Conservation (phyloP, 1,140 invertebrate species). For the Cydia splendana region DNA sequence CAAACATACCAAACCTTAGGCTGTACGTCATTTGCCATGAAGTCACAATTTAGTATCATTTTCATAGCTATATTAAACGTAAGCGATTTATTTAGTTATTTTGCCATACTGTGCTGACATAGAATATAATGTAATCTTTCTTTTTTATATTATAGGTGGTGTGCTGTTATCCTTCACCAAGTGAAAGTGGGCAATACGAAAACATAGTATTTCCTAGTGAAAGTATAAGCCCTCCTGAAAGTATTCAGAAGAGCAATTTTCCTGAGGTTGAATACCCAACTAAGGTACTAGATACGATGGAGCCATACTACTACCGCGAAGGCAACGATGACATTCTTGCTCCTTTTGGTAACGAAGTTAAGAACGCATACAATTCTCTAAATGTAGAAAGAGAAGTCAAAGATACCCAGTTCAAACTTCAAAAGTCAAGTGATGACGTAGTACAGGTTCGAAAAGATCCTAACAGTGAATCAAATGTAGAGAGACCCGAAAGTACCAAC, state of each 20-base stretch:
- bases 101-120: background rate
- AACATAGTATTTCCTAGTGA: background rate
- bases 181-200: background rate
- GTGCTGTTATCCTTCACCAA: background rate
- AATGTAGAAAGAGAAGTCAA: slow-evolving; percentile 31
- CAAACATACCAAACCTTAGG: slow-evolving; percentile 9
- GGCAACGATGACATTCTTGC: slow-evolving; percentile 42
- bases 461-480: background rate
- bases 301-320: slow-evolving; percentile 54
- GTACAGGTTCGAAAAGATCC: background rate
- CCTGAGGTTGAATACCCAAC: slow-evolving; percentile 62
- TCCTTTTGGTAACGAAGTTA: slow-evolving; percentile 57
- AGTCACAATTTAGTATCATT: slow-evolving; percentile 4
- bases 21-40: slow-evolving; percentile 1
- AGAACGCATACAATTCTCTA: slow-evolving; percentile 44
- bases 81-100: background rate
- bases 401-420: background rate
- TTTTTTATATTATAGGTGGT: slow-evolving; percentile 8
- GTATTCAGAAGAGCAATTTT: slow-evolving; percentile 43
- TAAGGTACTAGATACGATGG: slow-evolving; percentile 49
- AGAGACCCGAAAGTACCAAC: background rate
- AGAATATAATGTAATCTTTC: background rate
- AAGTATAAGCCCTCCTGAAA: background rate
- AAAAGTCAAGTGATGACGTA: background rate
- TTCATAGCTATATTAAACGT: slow-evolving; percentile 1